These are phyloP conservation scores for Lepidurus couesii DNA, from an alignment of 1,140 invertebrate species.

Conservation along the genomic window DNA sequence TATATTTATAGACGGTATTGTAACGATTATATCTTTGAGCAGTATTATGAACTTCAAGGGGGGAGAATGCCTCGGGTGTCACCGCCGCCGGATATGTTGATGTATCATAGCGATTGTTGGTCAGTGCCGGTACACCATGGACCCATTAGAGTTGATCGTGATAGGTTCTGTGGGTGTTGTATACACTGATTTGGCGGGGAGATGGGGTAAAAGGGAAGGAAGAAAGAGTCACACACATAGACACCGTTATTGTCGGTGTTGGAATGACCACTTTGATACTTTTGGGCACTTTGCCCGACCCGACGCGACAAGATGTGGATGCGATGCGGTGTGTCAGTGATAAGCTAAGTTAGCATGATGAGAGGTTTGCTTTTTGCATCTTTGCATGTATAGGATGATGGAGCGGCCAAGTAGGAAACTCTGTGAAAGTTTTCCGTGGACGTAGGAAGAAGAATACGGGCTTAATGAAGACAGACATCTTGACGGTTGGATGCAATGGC, in stretches of 20 bases:
- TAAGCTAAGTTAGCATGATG: too few species aligned
- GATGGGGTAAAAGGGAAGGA: background rate
- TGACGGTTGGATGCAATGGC: background rate
- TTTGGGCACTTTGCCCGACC: background rate
- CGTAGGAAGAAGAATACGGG: background rate
- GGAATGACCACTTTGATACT: background rate
- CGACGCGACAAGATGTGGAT: background rate
- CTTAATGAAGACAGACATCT: slow-evolving; percentile 15
- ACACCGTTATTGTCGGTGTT: background rate
- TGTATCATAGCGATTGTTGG: background rate
- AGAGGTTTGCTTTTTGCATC: background rate
- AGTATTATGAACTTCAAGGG: background rate
- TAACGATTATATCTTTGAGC: background rate
- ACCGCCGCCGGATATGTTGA: slow-evolving; percentile 11
- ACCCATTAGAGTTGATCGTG: background rate
- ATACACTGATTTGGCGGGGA: background rate
- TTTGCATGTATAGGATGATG: background rate
- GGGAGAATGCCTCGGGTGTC: background rate
- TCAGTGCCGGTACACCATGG: background rate
- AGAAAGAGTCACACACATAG: background rate
- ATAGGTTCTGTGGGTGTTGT: background rate
- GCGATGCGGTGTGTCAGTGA: too few species aligned
- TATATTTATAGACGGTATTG: slow-evolving; percentile 7
- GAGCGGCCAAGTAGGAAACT: background rate
- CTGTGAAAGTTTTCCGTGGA: background rate